These are phyloP conservation scores for Oryzias javanicus DNA, from an alignment of 2,113 vertebrate species.

Conservation along the genomic window DNA sequence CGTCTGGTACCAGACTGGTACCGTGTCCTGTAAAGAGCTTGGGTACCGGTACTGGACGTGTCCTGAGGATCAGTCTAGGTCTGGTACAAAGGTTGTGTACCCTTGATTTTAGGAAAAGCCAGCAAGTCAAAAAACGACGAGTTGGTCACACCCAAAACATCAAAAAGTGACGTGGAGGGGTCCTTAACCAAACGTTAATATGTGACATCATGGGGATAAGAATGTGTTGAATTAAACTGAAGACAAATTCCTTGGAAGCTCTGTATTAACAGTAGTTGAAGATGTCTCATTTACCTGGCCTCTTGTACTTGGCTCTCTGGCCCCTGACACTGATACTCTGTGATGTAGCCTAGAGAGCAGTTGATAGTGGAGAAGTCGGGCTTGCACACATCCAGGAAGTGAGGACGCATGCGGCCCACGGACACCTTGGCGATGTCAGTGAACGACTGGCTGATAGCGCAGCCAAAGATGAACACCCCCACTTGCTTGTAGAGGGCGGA, in stretches of 20 bases:
- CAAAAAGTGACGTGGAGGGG: too few relatives aligned
- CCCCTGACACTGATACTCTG: slow-evolving; percentile 84
- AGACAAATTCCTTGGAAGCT: not conserved
- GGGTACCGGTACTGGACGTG: too few relatives aligned
- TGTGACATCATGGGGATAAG: too few relatives aligned
- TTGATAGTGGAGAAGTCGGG: slow-evolving; percentile 80
- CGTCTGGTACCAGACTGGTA: too few relatives aligned
- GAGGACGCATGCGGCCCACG: slow-evolving; percentile 87
- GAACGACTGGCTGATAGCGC: slow-evolving; percentile 84
- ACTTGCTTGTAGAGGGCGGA: slow-evolving; percentile 88
- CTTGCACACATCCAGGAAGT: slow-evolving; percentile 88
- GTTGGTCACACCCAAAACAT: too few relatives aligned
- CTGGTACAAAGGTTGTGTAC: too few relatives aligned
- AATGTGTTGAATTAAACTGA: not conserved
- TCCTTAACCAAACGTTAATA: too few relatives aligned
- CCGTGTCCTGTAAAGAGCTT: too few relatives aligned
- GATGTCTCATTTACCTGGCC: slow-evolving; percentile 79
- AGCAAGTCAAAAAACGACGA: too few relatives aligned
- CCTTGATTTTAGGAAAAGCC: too few relatives aligned
- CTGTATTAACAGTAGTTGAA: too few relatives aligned
- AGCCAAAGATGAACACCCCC: slow-evolving; percentile 85
- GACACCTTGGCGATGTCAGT: slow-evolving; percentile 94
- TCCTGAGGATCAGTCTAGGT: too few relatives aligned
- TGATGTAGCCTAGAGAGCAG: slow-evolving; percentile 86
- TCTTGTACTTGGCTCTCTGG: slow-evolving; percentile 78